phyloP scores from a whole-genome alignment of 1,140 invertebrate genomes.

The Caerostris darwini region DNA sequence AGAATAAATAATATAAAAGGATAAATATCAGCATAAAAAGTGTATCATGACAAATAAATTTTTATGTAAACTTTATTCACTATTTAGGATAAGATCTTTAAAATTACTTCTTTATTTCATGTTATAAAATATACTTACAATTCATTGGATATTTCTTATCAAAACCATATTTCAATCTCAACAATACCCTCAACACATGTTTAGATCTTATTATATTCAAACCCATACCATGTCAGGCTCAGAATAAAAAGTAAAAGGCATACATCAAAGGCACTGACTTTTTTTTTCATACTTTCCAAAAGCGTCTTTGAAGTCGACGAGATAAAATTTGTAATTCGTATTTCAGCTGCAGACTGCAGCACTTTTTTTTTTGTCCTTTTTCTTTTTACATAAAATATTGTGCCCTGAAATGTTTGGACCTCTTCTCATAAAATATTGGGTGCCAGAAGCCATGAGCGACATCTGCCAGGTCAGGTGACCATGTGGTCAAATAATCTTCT shows the following conservation, averaged over 20 bases:
- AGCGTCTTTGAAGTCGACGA: not conserved
- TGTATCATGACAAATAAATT: too few relatives aligned
- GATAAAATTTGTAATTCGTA: constrained; percentile 63
- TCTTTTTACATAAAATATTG: constrained; percentile 63
- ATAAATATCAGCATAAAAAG: too few relatives aligned
- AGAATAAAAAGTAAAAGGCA: not conserved
- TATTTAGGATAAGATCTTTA: too few relatives aligned
- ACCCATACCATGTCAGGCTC: not conserved
- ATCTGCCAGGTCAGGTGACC: constrained; percentile 44
- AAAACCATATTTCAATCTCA: not conserved
- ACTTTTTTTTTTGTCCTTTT: not conserved
- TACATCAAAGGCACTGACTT: too few relatives aligned
- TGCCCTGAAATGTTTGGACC: not conserved
- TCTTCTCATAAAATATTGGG: constrained; percentile 59
- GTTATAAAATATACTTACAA: not conserved
- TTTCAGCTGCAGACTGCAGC: not conserved
- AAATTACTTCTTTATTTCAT: too few relatives aligned
- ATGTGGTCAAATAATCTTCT: constrained; percentile 70
- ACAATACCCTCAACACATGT: not conserved
- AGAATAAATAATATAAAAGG: too few relatives aligned
- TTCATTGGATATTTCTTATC: not conserved
- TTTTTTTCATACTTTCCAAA: not conserved
- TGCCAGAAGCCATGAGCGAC: constrained; percentile 60
- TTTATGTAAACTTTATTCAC: too few relatives aligned
- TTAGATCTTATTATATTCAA: not conserved